Evolutionary conservation across 2,888 invertebrate genomes (phyloP).

Genomic region (Lepidonotus clava): DNA sequence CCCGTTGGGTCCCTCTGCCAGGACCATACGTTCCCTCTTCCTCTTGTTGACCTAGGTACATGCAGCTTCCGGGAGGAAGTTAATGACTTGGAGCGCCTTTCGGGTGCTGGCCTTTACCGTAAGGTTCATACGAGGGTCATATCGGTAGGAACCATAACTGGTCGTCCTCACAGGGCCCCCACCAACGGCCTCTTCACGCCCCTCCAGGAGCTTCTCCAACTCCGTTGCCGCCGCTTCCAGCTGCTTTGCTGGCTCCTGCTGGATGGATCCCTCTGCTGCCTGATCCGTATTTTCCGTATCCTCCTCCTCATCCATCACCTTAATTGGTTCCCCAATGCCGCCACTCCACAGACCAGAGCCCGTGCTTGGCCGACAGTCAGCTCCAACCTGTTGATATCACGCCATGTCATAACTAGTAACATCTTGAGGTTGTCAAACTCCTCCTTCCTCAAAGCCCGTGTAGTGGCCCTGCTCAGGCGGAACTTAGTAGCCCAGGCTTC

Average conservation of each 20-base stretch:
- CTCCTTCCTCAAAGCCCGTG: neutral
- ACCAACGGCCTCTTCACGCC: too few relatives aligned
- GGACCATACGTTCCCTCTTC: neutral
- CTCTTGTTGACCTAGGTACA: neutral
- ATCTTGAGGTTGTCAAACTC: neutral
- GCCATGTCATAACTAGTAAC: neutral
- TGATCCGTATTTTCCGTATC: neutral
- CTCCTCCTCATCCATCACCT: too few relatives aligned
- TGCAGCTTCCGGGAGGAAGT: neutral
- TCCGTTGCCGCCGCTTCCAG: neutral
- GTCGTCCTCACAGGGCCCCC: too few relatives aligned
- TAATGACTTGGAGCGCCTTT: neutral
- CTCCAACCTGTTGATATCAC: neutral
- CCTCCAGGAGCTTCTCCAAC: neutral
- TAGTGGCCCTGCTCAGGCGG: neutral
- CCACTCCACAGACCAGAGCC: neutral
- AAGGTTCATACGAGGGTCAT: neutral
- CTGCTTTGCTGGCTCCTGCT: neutral
- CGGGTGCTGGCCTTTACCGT: neutral
- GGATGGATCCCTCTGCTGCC: too few relatives aligned
- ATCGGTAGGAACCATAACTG: too few relatives aligned
- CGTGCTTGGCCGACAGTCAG: neutral
- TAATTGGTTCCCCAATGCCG: conserved; percentile 9
- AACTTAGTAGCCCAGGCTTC: too few relatives aligned
- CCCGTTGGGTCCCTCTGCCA: neutral